Base-by-base conservation (phyloP, 2,888 invertebrate genomes). In the Octodonta nipae region DNA sequence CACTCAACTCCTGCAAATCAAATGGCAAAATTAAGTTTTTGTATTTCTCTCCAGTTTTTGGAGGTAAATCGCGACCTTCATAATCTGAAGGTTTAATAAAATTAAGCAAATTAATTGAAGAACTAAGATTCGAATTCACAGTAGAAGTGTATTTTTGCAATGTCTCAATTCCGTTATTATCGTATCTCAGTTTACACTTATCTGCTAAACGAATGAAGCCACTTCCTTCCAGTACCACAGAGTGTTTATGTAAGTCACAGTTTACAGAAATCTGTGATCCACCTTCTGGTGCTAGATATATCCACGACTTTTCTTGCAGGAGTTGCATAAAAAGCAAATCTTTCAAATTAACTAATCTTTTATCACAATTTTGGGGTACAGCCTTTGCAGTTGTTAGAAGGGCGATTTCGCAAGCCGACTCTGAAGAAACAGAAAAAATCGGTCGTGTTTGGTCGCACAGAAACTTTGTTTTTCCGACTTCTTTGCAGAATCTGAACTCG, bases 271-370 rank as follows among this genome's bases (percentile, higher is more conserved):
- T 1, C 8, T 30, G 24, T 8, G 3, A 3, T 2, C 16, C 12
- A 11, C 27, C 22, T 4, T 22, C 22, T 11, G 22, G 22, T 6
- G 24, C 30, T 4, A 27, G 33, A 11, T 36, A 36, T 4, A 36
- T 30, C 36, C 36, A 36, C 1, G 36, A 16, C 3, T 22, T 30
- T 3, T 11, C 4, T 24, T 33, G 14, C 24, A 33, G 36, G 22
- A 36, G 22, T n/a, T 36, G 36, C 7, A 36, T 15, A 10, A 36
- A 36, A 4, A 33, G 15, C 0, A 32, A 16, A 11, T 33, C 26
- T 13, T 30, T 13, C 12, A 36, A 7, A 7, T 25, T 14, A 15
- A 33, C 13, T 10, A 22, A 6, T 16, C 33, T 30, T 15, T 26
- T 30, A 11, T 36, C 22, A 14, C 36, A 36, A 15, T 27, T 20